These are phyloP conservation scores for Pantelozetes paolii DNA, from an alignment of 2,888 invertebrate species.

Conservation along the genomic window DNA sequence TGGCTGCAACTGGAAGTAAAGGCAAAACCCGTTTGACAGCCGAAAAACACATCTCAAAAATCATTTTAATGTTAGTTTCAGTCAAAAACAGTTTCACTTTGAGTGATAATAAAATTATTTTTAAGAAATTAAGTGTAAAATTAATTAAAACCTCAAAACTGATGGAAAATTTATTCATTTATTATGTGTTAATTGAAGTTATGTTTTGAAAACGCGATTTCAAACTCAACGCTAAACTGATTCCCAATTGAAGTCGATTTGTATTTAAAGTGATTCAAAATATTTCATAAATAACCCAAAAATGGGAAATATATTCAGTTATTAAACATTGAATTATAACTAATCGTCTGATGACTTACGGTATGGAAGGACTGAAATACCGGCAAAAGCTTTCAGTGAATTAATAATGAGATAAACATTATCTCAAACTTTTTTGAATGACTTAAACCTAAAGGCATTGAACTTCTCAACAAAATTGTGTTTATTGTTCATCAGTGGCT, in stretches of 20 bases:
- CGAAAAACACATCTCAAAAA: slow-evolving; percentile 13
- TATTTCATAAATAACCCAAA: neutral
- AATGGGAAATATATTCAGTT: neutral
- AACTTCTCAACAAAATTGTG: neutral
- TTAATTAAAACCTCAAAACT: no score
- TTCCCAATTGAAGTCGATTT: no score
- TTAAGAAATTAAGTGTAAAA: neutral
- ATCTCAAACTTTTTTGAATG: slow-evolving; percentile 7
- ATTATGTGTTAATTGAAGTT: no score
- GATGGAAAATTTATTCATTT: no score
- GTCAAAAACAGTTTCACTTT: slow-evolving; percentile 14
- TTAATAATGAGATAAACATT: slow-evolving; percentile 30
- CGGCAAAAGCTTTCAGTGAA: slow-evolving; percentile 3
- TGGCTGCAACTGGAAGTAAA: neutral
- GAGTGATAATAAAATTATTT: slow-evolving; percentile 18
- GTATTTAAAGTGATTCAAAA: no score
- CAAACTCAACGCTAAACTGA: no score
- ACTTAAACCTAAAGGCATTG: slow-evolving; percentile 15
- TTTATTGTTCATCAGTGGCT: neutral
- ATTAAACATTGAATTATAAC: neutral
- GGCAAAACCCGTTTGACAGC: slow-evolving; percentile 23
- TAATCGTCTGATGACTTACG: slow-evolving; percentile 22
- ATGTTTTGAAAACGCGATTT: no score
- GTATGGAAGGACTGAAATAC: slow-evolving; percentile 3
- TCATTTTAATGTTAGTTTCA: slow-evolving; percentile 18